phyloP scores from a whole-genome alignment of 2,797 vertebrate species.

The Coregonus suidteri region DNA sequence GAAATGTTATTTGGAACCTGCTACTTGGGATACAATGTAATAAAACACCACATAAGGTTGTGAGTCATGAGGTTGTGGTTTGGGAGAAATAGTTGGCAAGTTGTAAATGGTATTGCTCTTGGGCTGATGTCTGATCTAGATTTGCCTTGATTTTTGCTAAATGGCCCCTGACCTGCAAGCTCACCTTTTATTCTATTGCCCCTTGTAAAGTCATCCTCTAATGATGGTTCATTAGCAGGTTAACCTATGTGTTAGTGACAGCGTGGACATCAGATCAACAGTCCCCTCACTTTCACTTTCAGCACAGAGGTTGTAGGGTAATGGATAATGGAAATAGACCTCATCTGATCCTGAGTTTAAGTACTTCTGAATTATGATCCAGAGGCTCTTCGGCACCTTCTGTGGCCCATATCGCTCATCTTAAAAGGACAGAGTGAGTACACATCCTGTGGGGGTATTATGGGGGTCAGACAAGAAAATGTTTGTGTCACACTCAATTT shows the following conservation, averaged over 20 bases:
- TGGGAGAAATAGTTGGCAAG: neutral
- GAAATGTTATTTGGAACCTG: neutral
- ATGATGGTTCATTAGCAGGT: slow-evolving; percentile 8
- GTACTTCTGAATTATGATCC: neutral
- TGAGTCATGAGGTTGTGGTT: neutral
- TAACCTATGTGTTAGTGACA: slow-evolving; percentile 5
- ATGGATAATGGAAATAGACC: neutral
- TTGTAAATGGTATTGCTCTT: slow-evolving; percentile 31
- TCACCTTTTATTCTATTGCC: slow-evolving; percentile 1
- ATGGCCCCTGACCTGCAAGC: slow-evolving; percentile 24
- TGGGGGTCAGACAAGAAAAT: neutral
- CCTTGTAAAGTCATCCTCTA: slow-evolving; percentile 4
- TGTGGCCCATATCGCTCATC: neutral
- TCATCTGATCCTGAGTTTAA: neutral
- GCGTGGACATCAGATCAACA: neutral
- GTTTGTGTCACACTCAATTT: slow-evolving; percentile 4
- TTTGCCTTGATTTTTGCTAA: slow-evolving; percentile 22
- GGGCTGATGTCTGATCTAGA: slow-evolving; percentile 34
- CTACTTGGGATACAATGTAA: neutral
- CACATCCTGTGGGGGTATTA: neutral
- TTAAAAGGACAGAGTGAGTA: neutral
- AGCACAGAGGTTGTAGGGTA: neutral
- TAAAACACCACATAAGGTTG: neutral
- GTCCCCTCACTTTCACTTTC: neutral
- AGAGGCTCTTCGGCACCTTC: neutral